These are phyloP conservation scores for Chanos chanos DNA, from an alignment of 2,797 vertebrate genomes.

Conservation along the genomic window DNA sequence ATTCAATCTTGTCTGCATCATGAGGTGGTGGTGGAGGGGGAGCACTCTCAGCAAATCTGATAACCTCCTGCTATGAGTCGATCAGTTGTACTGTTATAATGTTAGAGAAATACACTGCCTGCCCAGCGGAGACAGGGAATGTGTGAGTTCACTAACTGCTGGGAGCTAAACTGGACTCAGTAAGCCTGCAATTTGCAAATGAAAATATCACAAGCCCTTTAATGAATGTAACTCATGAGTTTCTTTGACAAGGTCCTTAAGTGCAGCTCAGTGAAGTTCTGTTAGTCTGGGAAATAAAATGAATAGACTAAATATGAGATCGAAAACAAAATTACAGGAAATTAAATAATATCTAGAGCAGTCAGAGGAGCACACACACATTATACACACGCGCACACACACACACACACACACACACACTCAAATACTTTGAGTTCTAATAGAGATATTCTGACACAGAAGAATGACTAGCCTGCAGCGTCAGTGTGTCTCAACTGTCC, in stretches of 20 bases:
- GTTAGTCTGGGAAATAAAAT: too few relatives aligned
- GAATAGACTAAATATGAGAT: too few relatives aligned
- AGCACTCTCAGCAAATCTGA: neutral
- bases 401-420: too few relatives aligned
- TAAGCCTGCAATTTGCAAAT: constrained; percentile 15
- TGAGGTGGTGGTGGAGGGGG: too few relatives aligned
- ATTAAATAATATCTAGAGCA: too few relatives aligned
- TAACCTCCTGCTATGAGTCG: neutral
- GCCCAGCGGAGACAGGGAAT: constrained; percentile 22
- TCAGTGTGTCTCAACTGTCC: too few relatives aligned
- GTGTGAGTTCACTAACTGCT: constrained; percentile 19
- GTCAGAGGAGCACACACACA: too few relatives aligned
- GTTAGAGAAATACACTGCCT: neutral
- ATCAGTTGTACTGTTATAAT: neutral
- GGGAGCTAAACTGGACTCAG: neutral
- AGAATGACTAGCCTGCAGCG: too few relatives aligned
- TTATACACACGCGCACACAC: too few relatives aligned
- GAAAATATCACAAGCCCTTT: constrained; percentile 14
- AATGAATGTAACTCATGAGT: constrained; percentile 5
- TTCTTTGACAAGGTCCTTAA: constrained; percentile 1
- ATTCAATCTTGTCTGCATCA: constrained; percentile 2
- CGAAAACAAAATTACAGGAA: too few relatives aligned
- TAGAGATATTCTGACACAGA: too few relatives aligned
- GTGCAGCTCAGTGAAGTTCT: neutral
- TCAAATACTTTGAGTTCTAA: too few relatives aligned